Percentiles rank a stretch among this genome's conserved stretches.
These are phyloP conservation scores for Rhinolophus sinicus DNA, from an alignment of 2,113 vertebrate species.

Conservation along the genomic window DNA sequence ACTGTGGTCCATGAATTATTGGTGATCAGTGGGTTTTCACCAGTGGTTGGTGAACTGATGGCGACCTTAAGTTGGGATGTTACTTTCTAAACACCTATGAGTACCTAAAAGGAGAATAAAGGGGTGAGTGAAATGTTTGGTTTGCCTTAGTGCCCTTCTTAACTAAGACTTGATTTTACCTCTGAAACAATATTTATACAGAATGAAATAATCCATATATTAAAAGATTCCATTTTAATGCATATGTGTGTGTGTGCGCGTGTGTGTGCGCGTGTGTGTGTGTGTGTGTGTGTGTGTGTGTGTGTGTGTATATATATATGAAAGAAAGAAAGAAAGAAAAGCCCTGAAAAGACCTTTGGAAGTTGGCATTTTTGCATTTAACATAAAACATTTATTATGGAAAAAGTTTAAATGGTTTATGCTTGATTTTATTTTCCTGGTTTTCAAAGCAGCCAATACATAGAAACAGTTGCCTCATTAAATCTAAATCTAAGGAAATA, in stretches of 20 bases:
- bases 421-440: neutral
- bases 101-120: neutral
- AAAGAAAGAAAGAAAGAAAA: neutral
- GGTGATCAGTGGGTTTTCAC: neutral
- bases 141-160: neutral
- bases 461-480: neutral
- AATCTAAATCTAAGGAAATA: slow-evolving; percentile 27
- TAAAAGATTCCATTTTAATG: neutral
- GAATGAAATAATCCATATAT: neutral
- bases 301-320: too few relatives aligned
- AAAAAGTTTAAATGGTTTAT: neutral
- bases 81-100: neutral
- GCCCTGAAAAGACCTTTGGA: neutral
- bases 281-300: too few relatives aligned
- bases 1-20: neutral
- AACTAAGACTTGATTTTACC: neutral
- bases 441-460: neutral
- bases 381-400: neutral
- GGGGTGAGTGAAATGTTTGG: neutral
- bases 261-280: too few relatives aligned
- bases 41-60: neutral
- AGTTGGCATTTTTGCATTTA: neutral
- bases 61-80: neutral
- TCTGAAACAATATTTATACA: neutral
- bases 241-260: too few relatives aligned